phyloP scores from a whole-genome alignment of 2,797 vertebrate species.

The Denticeps clupeoides region DNA sequence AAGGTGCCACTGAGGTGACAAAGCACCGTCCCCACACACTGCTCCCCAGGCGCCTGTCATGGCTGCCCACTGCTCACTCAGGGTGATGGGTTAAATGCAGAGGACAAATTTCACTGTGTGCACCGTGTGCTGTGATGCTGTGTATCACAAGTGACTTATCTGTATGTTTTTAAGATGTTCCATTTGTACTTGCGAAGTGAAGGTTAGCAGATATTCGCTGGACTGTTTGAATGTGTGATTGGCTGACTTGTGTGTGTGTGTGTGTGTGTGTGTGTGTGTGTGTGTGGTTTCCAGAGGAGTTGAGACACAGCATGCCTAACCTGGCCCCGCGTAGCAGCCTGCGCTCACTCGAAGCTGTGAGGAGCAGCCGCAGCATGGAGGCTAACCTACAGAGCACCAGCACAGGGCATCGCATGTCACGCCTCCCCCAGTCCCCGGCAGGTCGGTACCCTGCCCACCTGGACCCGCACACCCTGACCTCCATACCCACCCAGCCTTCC shows the following conservation, averaged over 20 bases:
- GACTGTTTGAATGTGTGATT: not conserved
- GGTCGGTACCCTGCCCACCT: slow-evolving; percentile 53
- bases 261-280: slow-evolving; percentile 33
- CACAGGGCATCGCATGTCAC: slow-evolving; percentile 76
- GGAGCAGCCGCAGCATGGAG: slow-evolving; percentile 87
- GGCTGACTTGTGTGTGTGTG: slow-evolving; percentile 1
- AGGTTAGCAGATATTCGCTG: not conserved
- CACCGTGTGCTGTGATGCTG: too few relatives aligned
- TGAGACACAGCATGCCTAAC: slow-evolving; percentile 89
- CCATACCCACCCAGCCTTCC: not conserved
- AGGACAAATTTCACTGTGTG: too few relatives aligned
- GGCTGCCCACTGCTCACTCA: too few relatives aligned
- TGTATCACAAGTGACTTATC: too few relatives aligned
- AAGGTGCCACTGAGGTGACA: too few relatives aligned
- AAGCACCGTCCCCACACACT: too few relatives aligned
- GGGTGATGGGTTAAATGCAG: too few relatives aligned
- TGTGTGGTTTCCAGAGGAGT: slow-evolving; percentile 73
- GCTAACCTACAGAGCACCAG: slow-evolving; percentile 82
- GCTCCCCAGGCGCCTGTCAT: too few relatives aligned
- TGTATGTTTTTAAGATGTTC: too few relatives aligned
- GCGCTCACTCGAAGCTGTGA: slow-evolving; percentile 73
- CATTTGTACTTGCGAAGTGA: too few relatives aligned
- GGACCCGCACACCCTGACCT: not conserved
- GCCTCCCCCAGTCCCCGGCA: slow-evolving; percentile 72
- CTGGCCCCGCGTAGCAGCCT: slow-evolving; percentile 77